Evolutionary conservation across 2,888 invertebrate genomes (phyloP).

Genomic region (Lypha dubia): DNA sequence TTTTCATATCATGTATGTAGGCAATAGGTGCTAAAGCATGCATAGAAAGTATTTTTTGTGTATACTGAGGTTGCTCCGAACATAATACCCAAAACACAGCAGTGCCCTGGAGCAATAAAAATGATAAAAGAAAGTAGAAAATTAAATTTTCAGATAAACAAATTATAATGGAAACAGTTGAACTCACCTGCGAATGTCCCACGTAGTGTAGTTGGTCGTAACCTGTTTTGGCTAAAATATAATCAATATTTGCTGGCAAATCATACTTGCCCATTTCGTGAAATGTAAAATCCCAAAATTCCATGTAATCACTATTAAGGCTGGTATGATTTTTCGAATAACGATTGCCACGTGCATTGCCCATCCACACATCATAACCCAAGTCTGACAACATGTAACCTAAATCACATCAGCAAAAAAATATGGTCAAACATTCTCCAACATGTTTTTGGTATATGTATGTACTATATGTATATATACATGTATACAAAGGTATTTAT

Average conservation of each 20-base stretch:
- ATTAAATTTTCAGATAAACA: background rate
- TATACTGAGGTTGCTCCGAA: conserved; percentile 84
- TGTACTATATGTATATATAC: background rate
- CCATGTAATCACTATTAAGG: conserved; percentile 80
- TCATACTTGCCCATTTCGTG: conserved; percentile 90
- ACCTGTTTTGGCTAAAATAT: conserved; percentile 86
- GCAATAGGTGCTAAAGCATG: conserved; percentile 86
- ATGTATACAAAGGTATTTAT: background rate
- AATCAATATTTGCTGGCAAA: conserved; percentile 92
- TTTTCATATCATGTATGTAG: conserved; percentile 84
- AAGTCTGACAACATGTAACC: conserved; percentile 83
- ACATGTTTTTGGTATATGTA: background rate
- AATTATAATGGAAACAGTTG: no score
- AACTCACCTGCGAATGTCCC: conserved; percentile 89
- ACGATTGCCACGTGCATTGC: conserved; percentile 83
- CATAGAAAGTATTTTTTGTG: conserved; percentile 84
- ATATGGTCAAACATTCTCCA: conserved; percentile 9
- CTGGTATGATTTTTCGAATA: conserved; percentile 82
- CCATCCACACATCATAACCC: conserved; percentile 84
- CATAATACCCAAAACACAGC: conserved; percentile 85
- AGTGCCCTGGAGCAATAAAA: conserved; percentile 84
- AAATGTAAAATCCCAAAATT: conserved; percentile 88
- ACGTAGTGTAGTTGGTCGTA: conserved; percentile 88
- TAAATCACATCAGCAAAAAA: conserved; percentile 22
- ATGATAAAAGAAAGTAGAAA: background rate